Base-by-base conservation (phyloP, 2,888 invertebrate species). In the Steinernema scapterisci region DNA sequence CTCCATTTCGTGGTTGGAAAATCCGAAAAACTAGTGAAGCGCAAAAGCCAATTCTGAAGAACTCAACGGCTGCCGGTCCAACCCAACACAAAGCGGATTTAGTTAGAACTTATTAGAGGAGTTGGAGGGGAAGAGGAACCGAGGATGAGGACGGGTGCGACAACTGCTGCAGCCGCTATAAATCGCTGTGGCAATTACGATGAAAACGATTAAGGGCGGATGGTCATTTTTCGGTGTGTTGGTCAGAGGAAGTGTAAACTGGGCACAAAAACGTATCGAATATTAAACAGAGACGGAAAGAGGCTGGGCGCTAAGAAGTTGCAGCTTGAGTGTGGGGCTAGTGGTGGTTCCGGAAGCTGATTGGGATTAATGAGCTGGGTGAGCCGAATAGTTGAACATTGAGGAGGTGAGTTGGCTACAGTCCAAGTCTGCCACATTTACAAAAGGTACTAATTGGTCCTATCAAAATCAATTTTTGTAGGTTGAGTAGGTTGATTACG, bases 21-120 rank as follows among this genome's bases (percentile, higher is more conserved):
- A 63, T 63, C 63, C 63, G 63, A 63, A 63, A 54, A 63, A 63
- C 63, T 63, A n/a, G 31, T 63, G 63, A 63, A 63, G 63, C 63
- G 63, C 63, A 63, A 63, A 63, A 31, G 63, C 63, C 63, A 63
- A 63, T 63, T 63, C 31, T n/a, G 27, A 31, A 63, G 63, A 9
- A 54, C 54, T 5, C 25, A 6, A 23, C n/a, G 25, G 16, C 27
- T 13, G 63, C 48, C 48, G n/a, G 63, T 16, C 16, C n/a, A 31
- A 5, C 16, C 31, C 9, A 63, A 63, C 16, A 7, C 19, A n/a
- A n/a, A 7, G 63, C 48, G 48, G 48, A n/a, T 48, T 16, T 16
- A 48, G 48, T 16, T 16, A 44, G 54, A 54, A 63, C 27, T 63
- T 63, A 63, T 63, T 63, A 63, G 63, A 63, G 63, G 3, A 63